Percentiles rank a stretch among this genome's conserved stretches.
phyloP scores from a whole-genome alignment of 2,113 vertebrate species.

The Marmota monax region DNA sequence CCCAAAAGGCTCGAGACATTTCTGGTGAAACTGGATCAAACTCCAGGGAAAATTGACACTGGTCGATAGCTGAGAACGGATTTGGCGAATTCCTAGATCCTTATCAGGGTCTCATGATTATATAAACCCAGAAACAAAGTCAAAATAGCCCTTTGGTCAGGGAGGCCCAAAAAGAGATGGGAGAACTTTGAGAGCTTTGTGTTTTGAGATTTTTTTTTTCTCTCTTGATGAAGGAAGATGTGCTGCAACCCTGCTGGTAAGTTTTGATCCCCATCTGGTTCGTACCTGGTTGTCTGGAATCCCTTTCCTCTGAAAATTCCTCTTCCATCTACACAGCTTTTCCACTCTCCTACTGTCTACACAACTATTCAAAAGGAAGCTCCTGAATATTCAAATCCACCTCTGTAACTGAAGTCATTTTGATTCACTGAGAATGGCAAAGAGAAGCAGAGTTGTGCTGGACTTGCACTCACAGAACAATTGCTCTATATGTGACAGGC shows the following conservation, averaged over 20 bases:
- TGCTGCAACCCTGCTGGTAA: neutral
- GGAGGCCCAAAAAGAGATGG: neutral
- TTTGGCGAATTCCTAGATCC: neutral
- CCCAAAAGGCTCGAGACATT: neutral
- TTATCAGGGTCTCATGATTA: neutral
- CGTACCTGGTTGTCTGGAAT: neutral
- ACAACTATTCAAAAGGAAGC: neutral
- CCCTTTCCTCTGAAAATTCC: neutral
- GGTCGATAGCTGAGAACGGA: neutral
- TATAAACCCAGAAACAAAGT: neutral
- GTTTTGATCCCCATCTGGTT: neutral
- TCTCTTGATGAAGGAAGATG: neutral
- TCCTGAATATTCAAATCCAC: neutral
- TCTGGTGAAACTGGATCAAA: neutral
- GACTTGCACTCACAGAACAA: neutral
- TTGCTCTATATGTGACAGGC: accelerated
- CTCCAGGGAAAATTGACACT: accelerated
- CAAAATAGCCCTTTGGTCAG: neutral
- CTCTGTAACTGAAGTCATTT: neutral
- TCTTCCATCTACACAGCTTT: neutral
- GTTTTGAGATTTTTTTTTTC: neutral
- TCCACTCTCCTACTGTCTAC: neutral
- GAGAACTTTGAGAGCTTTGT: neutral
- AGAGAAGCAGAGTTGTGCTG: neutral
- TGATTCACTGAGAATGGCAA: neutral